These are phyloP conservation scores for Balanococcus diminutus DNA, from an alignment of 2,888 invertebrate species.

Conservation along the genomic window DNA sequence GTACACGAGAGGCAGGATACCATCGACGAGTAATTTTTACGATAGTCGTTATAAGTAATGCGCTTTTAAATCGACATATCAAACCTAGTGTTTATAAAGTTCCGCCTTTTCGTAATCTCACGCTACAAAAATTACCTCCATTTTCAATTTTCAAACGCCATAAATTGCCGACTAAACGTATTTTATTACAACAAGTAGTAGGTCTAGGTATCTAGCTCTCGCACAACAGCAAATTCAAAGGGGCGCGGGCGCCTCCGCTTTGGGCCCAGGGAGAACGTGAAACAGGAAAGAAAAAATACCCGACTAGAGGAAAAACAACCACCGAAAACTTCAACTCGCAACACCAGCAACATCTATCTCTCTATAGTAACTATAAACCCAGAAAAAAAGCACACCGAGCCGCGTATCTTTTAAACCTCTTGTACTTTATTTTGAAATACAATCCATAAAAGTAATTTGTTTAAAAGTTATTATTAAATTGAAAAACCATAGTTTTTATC, in stretches of 20 bases:
- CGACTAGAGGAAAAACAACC: neutral
- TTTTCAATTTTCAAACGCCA: conserved; percentile 33
- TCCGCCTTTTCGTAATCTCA: conserved; percentile 35
- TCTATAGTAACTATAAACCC: neutral
- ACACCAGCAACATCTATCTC: neutral
- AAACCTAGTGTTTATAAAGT: conserved; percentile 35
- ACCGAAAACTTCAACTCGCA: too few relatives aligned
- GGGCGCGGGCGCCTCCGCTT: neutral
- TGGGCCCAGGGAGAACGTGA: neutral
- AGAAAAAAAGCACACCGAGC: neutral
- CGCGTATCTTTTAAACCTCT: conserved; percentile 42
- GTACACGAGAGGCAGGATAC: too few relatives aligned
- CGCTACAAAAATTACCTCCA: conserved; percentile 32
- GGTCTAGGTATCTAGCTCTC: too few relatives aligned
- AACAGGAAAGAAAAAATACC: neutral
- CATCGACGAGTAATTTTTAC: conserved; percentile 4
- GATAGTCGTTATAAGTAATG: conserved; percentile 20
- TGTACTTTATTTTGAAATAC: conserved; percentile 40
- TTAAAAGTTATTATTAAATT: conserved; percentile 41
- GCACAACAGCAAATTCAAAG: neutral
- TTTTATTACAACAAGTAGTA: conserved; percentile 30
- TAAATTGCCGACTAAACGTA: conserved; percentile 40
- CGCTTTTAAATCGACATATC: conserved; percentile 37
- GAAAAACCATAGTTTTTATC: conserved; percentile 42
- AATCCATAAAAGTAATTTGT: conserved; percentile 36